phyloP scores from a whole-genome alignment of 1,140 invertebrate species.

The Drosophila arizonae region DNA sequence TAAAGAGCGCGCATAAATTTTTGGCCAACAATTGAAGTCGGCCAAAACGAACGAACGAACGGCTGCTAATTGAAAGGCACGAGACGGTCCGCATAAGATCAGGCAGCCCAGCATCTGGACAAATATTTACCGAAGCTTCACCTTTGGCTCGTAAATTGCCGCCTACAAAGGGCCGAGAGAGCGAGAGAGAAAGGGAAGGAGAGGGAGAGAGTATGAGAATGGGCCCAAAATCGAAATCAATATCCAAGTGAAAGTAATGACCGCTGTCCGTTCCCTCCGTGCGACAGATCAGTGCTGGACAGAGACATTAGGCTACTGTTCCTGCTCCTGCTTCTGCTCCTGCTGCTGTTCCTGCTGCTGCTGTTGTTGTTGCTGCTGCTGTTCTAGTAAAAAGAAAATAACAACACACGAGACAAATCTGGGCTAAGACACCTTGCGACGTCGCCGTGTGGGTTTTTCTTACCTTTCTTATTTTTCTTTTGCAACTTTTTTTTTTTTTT shows the following conservation, averaged over 20 bases:
- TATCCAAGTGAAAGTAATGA: conserved; percentile 73
- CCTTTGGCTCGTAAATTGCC: conserved; percentile 27
- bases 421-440: conserved; percentile 76
- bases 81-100: conserved; percentile 25
- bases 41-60: conserved; percentile 39
- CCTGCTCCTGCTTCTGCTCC: conserved; percentile 28
- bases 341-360: conserved; percentile 15
- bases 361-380: conserved; percentile 23
- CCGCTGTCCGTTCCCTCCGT: conserved; percentile 25
- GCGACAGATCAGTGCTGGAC: conserved; percentile 33
- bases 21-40: conserved; percentile 32
- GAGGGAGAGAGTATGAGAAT: no score
- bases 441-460: conserved; percentile 63
- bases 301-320: conserved; percentile 77
- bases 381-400: conserved; percentile 36
- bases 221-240: conserved; percentile 55
- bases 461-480: conserved; percentile 53
- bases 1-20: conserved; percentile 61
- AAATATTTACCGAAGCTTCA: conserved; percentile 76
- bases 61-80: conserved; percentile 77
- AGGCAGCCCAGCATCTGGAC: conserved; percentile 59
- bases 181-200: no score
- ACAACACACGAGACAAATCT: conserved; percentile 78
- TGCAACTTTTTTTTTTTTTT: conserved; percentile 9
- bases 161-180: conserved; percentile 16